Evolutionary conservation across 2,113 vertebrate genomes (phyloP).

Genomic region (Solenodon paradoxus): DNA sequence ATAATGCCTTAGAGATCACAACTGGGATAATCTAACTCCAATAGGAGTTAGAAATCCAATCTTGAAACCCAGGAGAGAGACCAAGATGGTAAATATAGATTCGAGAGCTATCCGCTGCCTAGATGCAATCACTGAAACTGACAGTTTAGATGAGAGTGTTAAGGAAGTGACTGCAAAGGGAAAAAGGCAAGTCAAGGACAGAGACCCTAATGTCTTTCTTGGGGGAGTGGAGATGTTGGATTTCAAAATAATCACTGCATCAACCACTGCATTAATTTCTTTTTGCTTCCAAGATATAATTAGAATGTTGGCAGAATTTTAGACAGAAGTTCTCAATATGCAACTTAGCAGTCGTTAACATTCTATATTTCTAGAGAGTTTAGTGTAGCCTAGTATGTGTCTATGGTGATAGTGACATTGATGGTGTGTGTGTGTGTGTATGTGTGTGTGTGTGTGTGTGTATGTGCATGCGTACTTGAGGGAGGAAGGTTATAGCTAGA

Average conservation of each 20-base stretch:
- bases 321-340: neutral
- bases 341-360: neutral
- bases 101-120: conserved; percentile 24
- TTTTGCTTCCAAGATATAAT: neutral
- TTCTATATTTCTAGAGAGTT: neutral
- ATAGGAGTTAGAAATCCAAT: conserved; percentile 71
- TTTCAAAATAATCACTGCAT: conserved; percentile 30
- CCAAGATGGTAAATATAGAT: conserved; percentile 74
- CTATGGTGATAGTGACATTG: neutral
- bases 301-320: neutral
- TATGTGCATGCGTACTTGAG: neutral
- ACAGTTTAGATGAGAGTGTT: conserved; percentile 53
- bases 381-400: neutral
- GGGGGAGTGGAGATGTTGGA: neutral
- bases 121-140: conserved; percentile 62
- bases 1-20: conserved; percentile 53
- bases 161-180: conserved; percentile 13
- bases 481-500: neutral
- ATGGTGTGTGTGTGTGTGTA: neutral
- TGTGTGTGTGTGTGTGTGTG: neutral
- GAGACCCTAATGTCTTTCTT: neutral
- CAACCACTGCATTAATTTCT: neutral
- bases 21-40: conserved; percentile 64
- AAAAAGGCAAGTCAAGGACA: conserved; percentile 56
- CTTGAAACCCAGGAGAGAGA: conserved; percentile 58